phyloP scores from a whole-genome alignment of 2,113 vertebrate species.

The Anolis carolinensis region DNA sequence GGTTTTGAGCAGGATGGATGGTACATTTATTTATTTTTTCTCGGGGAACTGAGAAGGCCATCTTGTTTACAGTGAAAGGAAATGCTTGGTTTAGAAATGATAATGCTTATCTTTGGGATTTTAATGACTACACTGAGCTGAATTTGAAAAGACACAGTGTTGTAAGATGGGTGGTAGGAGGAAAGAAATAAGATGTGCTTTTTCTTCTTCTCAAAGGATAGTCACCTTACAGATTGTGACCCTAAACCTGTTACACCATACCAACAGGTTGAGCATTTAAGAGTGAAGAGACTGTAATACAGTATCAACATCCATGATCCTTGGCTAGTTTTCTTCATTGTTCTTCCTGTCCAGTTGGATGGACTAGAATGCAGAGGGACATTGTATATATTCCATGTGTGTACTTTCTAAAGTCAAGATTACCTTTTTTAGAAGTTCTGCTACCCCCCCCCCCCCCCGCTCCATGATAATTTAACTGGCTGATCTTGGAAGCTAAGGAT shows the following conservation, averaged over 20 bases:
- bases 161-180: conserved; percentile 31
- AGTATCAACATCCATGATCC: conserved; percentile 17
- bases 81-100: conserved; percentile 73
- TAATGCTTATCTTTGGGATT: conserved; percentile 73
- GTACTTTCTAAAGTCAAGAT: background rate
- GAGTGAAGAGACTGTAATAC: conserved; percentile 27
- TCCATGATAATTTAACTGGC: too few species aligned
- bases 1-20: conserved; percentile 80
- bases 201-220: conserved; percentile 64
- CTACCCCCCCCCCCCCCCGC: background rate
- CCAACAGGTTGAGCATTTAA: conserved; percentile 30
- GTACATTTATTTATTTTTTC: conserved; percentile 85
- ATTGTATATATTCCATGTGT: background rate
- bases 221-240: conserved; percentile 62
- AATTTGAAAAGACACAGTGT: conserved; percentile 23
- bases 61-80: conserved; percentile 85
- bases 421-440: background rate
- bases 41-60: conserved; percentile 81
- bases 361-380: background rate
- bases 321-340: conserved; percentile 33
- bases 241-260: conserved; percentile 42
- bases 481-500: too few species aligned
- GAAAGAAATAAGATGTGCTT: conserved; percentile 65
- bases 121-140: conserved; percentile 67
- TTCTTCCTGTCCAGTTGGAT: background rate